These are phyloP conservation scores for Pinctada fucata DNA, from an alignment of 2,888 invertebrate species.

Conservation along the genomic window DNA sequence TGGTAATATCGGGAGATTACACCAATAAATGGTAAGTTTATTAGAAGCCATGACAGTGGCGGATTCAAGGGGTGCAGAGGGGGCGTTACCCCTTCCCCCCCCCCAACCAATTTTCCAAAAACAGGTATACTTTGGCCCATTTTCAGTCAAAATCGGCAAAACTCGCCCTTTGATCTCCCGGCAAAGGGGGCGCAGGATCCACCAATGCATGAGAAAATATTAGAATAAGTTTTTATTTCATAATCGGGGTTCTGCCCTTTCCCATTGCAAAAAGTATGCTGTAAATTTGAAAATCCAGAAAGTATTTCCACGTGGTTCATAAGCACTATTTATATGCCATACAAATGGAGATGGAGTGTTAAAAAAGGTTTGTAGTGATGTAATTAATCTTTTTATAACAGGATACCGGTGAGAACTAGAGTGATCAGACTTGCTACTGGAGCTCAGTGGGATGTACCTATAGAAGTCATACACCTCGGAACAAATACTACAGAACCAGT, in stretches of 20 bases:
- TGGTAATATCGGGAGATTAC: background rate
- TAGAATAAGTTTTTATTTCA: background rate
- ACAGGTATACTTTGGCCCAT: background rate
- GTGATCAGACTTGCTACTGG: constrained; percentile 24
- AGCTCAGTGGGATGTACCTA: constrained; percentile 20
- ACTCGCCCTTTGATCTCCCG: too few species aligned
- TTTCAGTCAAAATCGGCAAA: too few species aligned
- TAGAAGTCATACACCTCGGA: background rate
- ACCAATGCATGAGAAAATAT: background rate
- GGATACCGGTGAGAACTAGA: constrained; percentile 14
- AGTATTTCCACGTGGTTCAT: too few species aligned
- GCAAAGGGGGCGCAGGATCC: too few species aligned
- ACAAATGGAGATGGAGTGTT: background rate
- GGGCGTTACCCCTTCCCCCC: too few species aligned
- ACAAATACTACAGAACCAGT: background rate
- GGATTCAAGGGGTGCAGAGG: too few species aligned
- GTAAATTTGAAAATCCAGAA: too few species aligned
- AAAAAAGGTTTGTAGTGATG: background rate
- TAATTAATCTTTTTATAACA: background rate
- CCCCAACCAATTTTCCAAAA: too few species aligned
- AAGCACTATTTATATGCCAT: too few species aligned
- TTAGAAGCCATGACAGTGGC: background rate
- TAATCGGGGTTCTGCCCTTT: too few species aligned
- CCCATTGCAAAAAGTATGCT: too few species aligned
- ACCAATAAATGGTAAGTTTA: constrained; percentile 10